Base-by-base conservation (phyloP, 2,888 invertebrate genomes). In the Eristalis arbustorum region DNA sequence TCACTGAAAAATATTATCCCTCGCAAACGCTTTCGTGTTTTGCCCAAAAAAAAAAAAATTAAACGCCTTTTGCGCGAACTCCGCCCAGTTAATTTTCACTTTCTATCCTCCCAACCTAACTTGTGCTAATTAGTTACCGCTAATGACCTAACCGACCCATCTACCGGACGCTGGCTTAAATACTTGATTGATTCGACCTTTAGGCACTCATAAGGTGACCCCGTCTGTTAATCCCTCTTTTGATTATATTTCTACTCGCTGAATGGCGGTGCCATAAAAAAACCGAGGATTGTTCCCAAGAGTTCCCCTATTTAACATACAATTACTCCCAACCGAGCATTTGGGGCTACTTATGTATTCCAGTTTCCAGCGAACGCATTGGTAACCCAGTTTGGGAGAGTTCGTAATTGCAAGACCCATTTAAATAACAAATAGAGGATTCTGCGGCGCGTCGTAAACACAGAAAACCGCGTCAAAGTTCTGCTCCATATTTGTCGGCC, bases 401-500 rank as follows among this genome's bases (percentile, higher is more conserved):
- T 23, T 23, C 13, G 28, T 22, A 71, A 61, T 31, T 72, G 11
- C 31, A 31, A 14, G 28, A 42, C 34, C 31, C 49, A 42, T 22
- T 37, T n/a, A 28, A 22, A 63, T 8, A 37, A 28, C 11, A n/a
- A 13, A 23, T 2, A 37, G 14, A 31, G 25, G 22, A 34, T 18
- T 25, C 18, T 13, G 25, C 5, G 49, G n/a, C 23, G n/a, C 31
- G n/a, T 34, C 62, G 28, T 49, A 63, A 63, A 57, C 14, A 74
- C 37, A n/a, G 57, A 63, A 49, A 18, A 49, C 31, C 22, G 49
- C n/a, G 34, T 11, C 73, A 8, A 57, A 25, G 63, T 25, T 40
- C 8, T 23, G 63, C 25, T 73, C 40, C 64, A 66, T 66, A 66
- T 66, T 66, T 59, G 57, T 57, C 57, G 40, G 57, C 3, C 23